A percentile compares a stretch with the other conserved stretches of the same genome.
phyloP scores from a whole-genome alignment of 2,888 invertebrate genomes.

The Formica aserva region DNA sequence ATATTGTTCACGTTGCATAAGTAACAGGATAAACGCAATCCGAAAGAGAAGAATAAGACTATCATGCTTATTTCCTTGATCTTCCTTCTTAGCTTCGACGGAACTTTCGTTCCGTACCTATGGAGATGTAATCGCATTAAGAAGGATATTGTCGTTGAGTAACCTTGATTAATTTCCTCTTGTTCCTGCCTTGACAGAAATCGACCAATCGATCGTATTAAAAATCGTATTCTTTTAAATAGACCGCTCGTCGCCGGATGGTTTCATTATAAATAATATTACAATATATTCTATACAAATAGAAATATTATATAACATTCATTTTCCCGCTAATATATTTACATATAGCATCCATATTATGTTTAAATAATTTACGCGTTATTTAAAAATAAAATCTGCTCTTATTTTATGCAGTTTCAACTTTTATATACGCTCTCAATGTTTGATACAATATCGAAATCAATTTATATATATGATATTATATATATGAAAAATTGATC shows the following conservation, averaged over 20 bases:
- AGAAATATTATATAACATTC: too few relatives aligned
- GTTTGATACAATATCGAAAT: too few relatives aligned
- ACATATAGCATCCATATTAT: too few relatives aligned
- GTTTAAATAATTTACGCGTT: too few relatives aligned
- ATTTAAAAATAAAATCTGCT: too few relatives aligned
- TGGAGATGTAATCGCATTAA: conserved; percentile 78
- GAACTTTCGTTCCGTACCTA: conserved; percentile 62
- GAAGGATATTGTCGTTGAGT: conserved; percentile 73
- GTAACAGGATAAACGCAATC: neutral
- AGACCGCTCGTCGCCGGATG: neutral
- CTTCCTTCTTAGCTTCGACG: conserved; percentile 41
- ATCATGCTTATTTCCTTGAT: conserved; percentile 45
- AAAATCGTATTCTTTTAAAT: conserved; percentile 33
- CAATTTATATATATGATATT: too few relatives aligned
- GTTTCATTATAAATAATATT: neutral
- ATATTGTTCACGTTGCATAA: neutral
- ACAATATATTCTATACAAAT: neutral
- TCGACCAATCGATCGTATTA: conserved; percentile 32
- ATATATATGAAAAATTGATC: neutral
- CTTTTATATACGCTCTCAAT: too few relatives aligned
- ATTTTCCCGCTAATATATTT: too few relatives aligned
- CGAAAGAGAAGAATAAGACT: conserved; percentile 22
- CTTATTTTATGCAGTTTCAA: too few relatives aligned
- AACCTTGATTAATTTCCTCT: conserved; percentile 73
- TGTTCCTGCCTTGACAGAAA: conserved; percentile 19